Percentiles rank a stretch among this genome's conserved stretches.
Evolutionary conservation across 2,888 invertebrate genomes (phyloP).

Genomic region (Eretmocerus hayati): DNA sequence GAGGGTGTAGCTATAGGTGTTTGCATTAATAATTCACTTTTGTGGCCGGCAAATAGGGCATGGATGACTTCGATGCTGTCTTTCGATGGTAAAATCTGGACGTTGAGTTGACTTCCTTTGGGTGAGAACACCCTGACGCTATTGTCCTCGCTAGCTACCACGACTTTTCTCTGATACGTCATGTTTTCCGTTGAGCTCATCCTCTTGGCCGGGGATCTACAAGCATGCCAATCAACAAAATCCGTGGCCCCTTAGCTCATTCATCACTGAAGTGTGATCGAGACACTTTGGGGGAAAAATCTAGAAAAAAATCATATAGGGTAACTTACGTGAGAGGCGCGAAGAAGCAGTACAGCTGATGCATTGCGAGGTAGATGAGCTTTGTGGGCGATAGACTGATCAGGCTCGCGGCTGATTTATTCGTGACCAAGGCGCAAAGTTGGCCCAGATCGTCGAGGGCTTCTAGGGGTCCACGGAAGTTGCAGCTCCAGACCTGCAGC

Average conservation of each 20-base stretch:
- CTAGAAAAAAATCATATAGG: neutral
- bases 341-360: conserved; percentile 30
- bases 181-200: conserved; percentile 26
- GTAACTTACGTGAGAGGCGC: conserved; percentile 29
- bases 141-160: conserved; percentile 27
- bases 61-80: conserved; percentile 23
- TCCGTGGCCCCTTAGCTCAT: neutral
- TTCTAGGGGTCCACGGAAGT: conserved; percentile 23
- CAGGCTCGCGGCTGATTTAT: conserved; percentile 21
- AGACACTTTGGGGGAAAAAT: no score
- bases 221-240: neutral
- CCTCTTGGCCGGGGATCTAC: conserved; percentile 21
- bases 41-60: conserved; percentile 25
- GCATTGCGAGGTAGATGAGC: conserved; percentile 28
- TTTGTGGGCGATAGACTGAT: conserved; percentile 24
- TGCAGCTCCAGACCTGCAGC: conserved; percentile 33
- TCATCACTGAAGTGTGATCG: no score
- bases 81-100: conserved; percentile 25
- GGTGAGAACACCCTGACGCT: conserved; percentile 27
- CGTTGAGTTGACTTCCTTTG: conserved; percentile 25
- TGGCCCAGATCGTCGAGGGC: conserved; percentile 23
- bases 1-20: neutral
- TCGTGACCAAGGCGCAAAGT: conserved; percentile 22
- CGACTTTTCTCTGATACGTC: conserved; percentile 25
- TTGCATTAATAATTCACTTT: conserved; percentile 21